phyloP scores from a whole-genome alignment of 2,888 invertebrate species.

The Dioctria rufipes region DNA sequence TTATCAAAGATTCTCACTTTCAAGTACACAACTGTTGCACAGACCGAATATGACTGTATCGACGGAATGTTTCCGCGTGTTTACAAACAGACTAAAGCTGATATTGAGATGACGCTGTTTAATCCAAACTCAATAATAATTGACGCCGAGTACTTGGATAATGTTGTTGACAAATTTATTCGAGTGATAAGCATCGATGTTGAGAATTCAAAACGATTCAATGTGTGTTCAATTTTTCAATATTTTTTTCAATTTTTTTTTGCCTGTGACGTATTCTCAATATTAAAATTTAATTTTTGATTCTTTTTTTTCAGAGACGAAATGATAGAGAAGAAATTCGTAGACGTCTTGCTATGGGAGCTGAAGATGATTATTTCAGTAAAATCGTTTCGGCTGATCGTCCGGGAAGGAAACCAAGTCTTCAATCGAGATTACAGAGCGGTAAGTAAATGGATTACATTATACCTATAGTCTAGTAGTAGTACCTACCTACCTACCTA shows the following conservation, averaged over 20 bases:
- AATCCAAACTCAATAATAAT: conserved; percentile 60
- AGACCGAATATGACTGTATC: conserved; percentile 62
- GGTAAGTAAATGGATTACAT: conserved; percentile 72
- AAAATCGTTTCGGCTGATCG: conserved; percentile 76
- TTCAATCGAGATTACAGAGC: conserved; percentile 89
- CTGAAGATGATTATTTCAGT: conserved; percentile 81
- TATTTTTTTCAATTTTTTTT: conserved; percentile 2
- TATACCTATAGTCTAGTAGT: too few species aligned
- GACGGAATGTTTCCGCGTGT: conserved; percentile 65
- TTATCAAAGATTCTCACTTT: conserved; percentile 52
- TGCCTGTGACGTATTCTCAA: too few species aligned
- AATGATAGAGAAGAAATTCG: conserved; percentile 95
- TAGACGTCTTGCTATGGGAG: conserved; percentile 88
- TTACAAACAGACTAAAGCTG: conserved; percentile 60
- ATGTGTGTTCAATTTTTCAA: conserved; percentile 60
- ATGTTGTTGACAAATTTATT: conserved; percentile 75
- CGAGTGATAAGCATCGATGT: conserved; percentile 74
- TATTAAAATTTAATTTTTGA: conserved; percentile 49
- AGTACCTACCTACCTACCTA: too few species aligned
- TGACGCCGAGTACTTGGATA: conserved; percentile 72
- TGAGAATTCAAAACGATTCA: conserved; percentile 66
- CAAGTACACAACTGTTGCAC: conserved; percentile 48
- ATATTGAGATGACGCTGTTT: conserved; percentile 62
- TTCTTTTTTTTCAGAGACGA: conserved; percentile 78
- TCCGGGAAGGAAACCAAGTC: conserved; percentile 86